These are phyloP conservation scores for Drosophila asahinai DNA, from an alignment of 1,140 invertebrate genomes.

Conservation along the genomic window DNA sequence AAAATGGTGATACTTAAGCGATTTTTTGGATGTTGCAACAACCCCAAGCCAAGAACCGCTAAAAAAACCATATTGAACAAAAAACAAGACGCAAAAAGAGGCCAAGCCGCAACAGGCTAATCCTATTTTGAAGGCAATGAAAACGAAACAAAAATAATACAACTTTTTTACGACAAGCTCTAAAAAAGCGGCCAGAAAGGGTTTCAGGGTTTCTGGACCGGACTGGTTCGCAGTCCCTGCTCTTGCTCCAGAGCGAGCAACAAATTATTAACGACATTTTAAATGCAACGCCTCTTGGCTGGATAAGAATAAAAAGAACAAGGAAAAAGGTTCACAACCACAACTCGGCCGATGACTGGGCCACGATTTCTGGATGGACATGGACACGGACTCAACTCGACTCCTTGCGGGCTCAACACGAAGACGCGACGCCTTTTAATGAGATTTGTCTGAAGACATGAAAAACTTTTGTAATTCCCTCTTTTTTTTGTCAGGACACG, in stretches of 20 bases:
- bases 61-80: slow-evolving; percentile 1
- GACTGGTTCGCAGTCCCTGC: slow-evolving; percentile 11
- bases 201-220: slow-evolving; percentile 42
- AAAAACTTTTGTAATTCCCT: slow-evolving; percentile 76
- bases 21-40: slow-evolving; percentile 54
- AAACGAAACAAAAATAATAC: slow-evolving; percentile 78
- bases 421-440: slow-evolving; percentile 80
- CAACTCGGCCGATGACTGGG: slow-evolving; percentile 39
- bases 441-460: slow-evolving; percentile 81
- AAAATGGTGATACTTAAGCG: slow-evolving; percentile 53
- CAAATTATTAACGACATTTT: slow-evolving; percentile 84
- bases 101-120: slow-evolving; percentile 64
- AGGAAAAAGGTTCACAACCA: slow-evolving; percentile 57
- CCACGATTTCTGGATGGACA: slow-evolving; percentile 51
- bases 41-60: neutral
- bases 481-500: slow-evolving; percentile 65
- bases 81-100: slow-evolving; percentile 33
- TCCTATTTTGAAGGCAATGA: slow-evolving; percentile 72
- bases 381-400: slow-evolving; percentile 7
- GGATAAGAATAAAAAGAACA: slow-evolving; percentile 30
- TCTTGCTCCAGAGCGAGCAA: slow-evolving; percentile 56
- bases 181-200: slow-evolving; percentile 47
- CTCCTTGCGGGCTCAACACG: slow-evolving; percentile 54
- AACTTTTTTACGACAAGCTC: slow-evolving; percentile 75
- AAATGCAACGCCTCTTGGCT: slow-evolving; percentile 75